Evolutionary conservation across 2,113 vertebrate species (phyloP).

Genomic region (Phyllostomus hastatus): DNA sequence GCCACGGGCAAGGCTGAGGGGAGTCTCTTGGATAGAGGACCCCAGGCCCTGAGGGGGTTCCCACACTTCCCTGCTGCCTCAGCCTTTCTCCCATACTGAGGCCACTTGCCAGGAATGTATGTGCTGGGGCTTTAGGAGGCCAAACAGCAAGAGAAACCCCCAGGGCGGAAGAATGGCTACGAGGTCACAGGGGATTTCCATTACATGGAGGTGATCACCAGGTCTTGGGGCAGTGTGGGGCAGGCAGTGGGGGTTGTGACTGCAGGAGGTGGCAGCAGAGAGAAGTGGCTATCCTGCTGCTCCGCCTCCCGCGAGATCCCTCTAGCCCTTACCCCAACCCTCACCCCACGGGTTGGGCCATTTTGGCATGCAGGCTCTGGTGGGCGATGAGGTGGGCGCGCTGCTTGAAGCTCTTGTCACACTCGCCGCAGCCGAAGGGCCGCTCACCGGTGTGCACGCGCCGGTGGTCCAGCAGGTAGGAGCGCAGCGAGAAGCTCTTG

Average conservation of each 20-base stretch:
- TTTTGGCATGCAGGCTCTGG: conserved; percentile 73
- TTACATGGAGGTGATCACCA: not conserved
- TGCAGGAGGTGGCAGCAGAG: not conserved
- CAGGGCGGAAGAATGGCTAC: not conserved
- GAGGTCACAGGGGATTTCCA: not conserved
- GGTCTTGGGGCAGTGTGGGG: not conserved
- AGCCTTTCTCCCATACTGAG: not conserved
- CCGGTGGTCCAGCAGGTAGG: conserved; percentile 74
- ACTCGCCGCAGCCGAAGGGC: conserved; percentile 68
- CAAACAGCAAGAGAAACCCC: not conserved
- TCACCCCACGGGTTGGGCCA: conserved; percentile 63
- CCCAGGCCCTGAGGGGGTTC: not conserved
- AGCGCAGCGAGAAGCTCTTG: conserved; percentile 73
- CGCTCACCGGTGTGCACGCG: conserved; percentile 72
- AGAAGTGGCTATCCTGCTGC: not conserved
- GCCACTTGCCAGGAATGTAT: not conserved
- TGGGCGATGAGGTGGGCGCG: conserved; percentile 73
- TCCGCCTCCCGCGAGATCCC: not conserved
- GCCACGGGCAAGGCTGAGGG: not conserved
- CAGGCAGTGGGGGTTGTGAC: not conserved
- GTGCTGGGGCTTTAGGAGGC: not conserved
- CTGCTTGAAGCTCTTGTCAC: conserved; percentile 76
- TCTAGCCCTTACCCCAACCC: too few relatives aligned
- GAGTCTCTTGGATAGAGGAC: not conserved
- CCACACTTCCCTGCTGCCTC: not conserved